These are phyloP conservation scores for Syrphus vitripennis DNA, from an alignment of 2,888 invertebrate species.

Conservation along the genomic window DNA sequence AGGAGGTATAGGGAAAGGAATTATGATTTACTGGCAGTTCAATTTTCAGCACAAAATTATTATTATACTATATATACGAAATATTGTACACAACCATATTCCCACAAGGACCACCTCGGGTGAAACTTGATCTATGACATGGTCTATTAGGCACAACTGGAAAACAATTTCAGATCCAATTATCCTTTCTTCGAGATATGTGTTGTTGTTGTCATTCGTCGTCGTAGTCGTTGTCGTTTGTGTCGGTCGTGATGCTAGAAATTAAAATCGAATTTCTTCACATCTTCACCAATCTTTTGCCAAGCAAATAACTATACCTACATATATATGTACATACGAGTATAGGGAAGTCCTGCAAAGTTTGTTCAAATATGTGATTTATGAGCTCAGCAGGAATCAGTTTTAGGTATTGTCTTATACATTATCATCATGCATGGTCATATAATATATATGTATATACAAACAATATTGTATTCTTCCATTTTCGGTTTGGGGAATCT, in stretches of 20 bases:
- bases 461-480: background rate
- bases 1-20: constrained; percentile 33
- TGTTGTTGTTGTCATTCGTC: background rate
- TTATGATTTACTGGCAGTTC: constrained; percentile 71
- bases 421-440: constrained; percentile 4
- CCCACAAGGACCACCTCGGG: constrained; percentile 28
- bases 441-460: no score
- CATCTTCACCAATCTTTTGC: constrained; percentile 1
- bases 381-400: constrained; percentile 27
- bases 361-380: constrained; percentile 47
- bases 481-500: background rate
- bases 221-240: background rate
- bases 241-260: constrained; percentile 32
- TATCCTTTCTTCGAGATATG: constrained; percentile 58
- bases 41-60: constrained; percentile 66
- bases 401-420: constrained; percentile 35
- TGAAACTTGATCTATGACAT: constrained; percentile 68
- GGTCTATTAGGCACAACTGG: constrained; percentile 67
- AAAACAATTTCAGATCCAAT: constrained; percentile 69
- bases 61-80: constrained; percentile 20
- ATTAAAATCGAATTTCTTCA: constrained; percentile 61
- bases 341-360: constrained; percentile 7
- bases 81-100: constrained; percentile 9
- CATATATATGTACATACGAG: background rate
- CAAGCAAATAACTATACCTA: background rate